A percentile compares a stretch with the other conserved stretches of the same genome.
Evolutionary conservation across 1,140 invertebrate genomes (phyloP).

Genomic region (Macrobrachium rosenbergii): DNA sequence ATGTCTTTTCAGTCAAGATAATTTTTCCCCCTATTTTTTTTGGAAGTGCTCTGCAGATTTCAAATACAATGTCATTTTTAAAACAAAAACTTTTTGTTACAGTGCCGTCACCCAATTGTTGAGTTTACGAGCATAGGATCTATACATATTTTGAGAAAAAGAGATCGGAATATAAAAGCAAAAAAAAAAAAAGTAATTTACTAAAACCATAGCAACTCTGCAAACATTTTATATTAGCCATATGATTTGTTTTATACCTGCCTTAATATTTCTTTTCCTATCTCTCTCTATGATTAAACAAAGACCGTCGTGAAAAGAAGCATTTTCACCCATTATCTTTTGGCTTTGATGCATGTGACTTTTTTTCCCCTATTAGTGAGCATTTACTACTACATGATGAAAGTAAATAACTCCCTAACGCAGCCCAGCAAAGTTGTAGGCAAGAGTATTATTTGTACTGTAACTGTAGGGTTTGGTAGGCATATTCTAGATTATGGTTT

Average conservation of each 20-base stretch:
- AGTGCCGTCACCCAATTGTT: conserved; percentile 53
- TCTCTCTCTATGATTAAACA: not conserved
- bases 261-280: not conserved
- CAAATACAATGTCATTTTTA: not conserved
- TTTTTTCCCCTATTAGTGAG: not conserved
- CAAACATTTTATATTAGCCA: conserved; percentile 35
- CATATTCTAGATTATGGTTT: conserved; percentile 8
- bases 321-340: conserved; percentile 23
- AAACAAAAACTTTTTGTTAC: not conserved
- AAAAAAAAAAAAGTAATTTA: conserved; percentile 31
- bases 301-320: conserved; percentile 35
- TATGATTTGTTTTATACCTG: no score
- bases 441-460: conserved; percentile 25
- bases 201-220: conserved; percentile 45
- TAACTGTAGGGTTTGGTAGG: conserved; percentile 37
- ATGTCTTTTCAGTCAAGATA: not conserved
- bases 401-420: not conserved
- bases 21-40: conserved; percentile 13
- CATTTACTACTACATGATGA: no score
- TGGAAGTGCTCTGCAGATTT: not conserved
- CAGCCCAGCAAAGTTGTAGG: not conserved
- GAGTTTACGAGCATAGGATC: conserved; percentile 52
- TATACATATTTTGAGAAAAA: conserved; percentile 13
- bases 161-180: conserved; percentile 7
- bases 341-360: conserved; percentile 40